Conservation (phyloP, 2,888 invertebrate species). For the Sarcophaga carnaria region DNA sequence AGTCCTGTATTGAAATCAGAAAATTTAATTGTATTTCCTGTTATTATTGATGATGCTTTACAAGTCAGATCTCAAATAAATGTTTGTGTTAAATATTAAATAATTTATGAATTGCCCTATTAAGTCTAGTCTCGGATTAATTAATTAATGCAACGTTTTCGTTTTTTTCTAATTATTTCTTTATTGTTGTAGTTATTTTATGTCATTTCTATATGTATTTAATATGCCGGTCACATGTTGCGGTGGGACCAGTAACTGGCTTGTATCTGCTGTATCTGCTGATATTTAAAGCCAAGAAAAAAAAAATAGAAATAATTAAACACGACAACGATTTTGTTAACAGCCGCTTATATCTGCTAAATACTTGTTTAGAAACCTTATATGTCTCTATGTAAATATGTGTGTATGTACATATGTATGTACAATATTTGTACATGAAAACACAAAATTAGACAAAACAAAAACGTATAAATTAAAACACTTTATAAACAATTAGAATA, state of each 20-base stretch:
- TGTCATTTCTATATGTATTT: neutral
- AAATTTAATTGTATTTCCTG: no score
- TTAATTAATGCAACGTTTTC: slow-evolving; percentile 37
- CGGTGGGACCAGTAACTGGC: neutral
- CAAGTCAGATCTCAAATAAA: neutral
- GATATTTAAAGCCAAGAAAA: neutral
- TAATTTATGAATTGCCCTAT: slow-evolving; percentile 16
- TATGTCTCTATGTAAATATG: neutral
- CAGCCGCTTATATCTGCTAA: slow-evolving; percentile 2
- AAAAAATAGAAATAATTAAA: no score
- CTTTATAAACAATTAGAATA: slow-evolving; percentile 49
- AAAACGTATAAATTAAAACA: neutral
- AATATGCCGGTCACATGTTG: slow-evolving; percentile 51
- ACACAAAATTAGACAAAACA: no score
- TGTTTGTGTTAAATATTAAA: neutral
- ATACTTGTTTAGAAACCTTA: slow-evolving; percentile 48
- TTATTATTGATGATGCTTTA: neutral
- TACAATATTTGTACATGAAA: no score
- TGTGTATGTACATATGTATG: no score
- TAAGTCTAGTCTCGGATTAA: slow-evolving; percentile 13
- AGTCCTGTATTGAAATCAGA: no score
- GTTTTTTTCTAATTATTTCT: neutral
- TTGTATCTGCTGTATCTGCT: neutral
- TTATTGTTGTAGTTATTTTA: slow-evolving; percentile 5
- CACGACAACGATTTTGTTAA: slow-evolving; percentile 12